phyloP scores from a whole-genome alignment of 2,113 vertebrate genomes.

The Nothobranchius kuhntae region DNA sequence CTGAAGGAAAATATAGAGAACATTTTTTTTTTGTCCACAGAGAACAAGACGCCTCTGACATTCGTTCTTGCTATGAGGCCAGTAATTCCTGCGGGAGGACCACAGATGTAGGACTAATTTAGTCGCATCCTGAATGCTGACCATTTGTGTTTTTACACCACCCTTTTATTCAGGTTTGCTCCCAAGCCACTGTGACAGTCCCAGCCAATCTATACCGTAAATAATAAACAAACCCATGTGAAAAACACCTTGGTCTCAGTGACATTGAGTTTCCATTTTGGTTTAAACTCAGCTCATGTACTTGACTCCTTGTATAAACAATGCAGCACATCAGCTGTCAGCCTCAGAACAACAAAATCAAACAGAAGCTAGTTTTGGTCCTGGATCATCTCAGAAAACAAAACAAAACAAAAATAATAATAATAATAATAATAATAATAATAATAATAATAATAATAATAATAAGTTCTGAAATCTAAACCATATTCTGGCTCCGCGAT shows the following conservation, averaged over 20 bases:
- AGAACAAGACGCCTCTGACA: constrained; percentile 54
- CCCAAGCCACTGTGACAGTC: not conserved
- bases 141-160: constrained; percentile 31
- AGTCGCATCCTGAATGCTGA: constrained; percentile 46
- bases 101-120: constrained; percentile 60
- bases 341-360: constrained; percentile 24
- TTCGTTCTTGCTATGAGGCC: constrained; percentile 69
- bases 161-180: constrained; percentile 38
- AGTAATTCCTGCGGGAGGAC: constrained; percentile 60
- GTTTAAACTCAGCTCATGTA: constrained; percentile 36
- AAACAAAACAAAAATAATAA: not conserved
- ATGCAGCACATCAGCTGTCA: constrained; percentile 45
- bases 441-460: not conserved
- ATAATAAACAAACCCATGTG: not conserved
- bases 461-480: not conserved
- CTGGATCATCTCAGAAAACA: constrained; percentile 4
- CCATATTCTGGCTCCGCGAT: constrained; percentile 2
- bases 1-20: constrained; percentile 14
- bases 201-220: constrained; percentile 15
- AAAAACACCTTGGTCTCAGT: not conserved
- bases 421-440: constrained; percentile 3
- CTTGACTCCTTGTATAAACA: constrained; percentile 43
- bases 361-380: constrained; percentile 16
- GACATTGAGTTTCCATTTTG: constrained; percentile 29
- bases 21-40: constrained; percentile 1